Evolutionary conservation across 1,140 invertebrate species (phyloP), one percentile per base, ranked within the genome.

Genomic region (Pseudoatta argentina): DNA sequence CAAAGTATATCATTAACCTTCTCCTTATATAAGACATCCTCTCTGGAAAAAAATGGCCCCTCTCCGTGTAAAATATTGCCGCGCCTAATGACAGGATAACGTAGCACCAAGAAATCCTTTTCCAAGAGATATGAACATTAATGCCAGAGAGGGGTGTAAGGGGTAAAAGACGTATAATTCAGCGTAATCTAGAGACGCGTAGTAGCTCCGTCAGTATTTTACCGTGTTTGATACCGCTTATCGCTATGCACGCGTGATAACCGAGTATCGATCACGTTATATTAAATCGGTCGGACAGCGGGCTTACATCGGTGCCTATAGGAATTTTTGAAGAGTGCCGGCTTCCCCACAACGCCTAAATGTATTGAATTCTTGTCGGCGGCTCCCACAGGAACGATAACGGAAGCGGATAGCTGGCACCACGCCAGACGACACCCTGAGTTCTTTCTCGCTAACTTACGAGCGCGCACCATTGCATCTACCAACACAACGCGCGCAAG

Each of bases 291-390:
- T 53, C n/a, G 24, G 21, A 73, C n/a, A 72, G 44, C 48, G 27
- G 55, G 57, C 59, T 83, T 85, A 77, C 88, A 85, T 69, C 61
- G 55, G 39, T 76, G 76, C 64, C 82, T 61, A 79, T 72, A 88
- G 85, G 83, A 91, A 86, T 91, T 91, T 86, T 78, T 79, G 66
- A 86, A 83, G 82, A 83, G 73, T 69, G 55, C 75, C 82, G 66
- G 66, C 79, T 69, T 57, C 53, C 39, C 75, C 34, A 61, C 72
- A 81, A 89, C 88, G 86, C 72, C 76, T 59, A 85, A 90, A 89
- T 78, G 89, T 89, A 88, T 87, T 90, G 79, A 89, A 90, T 90
- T 90, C 88, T 76, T 87, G 88, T 86, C 89, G 88, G 71, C 69
- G 57, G 76, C 76, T 87, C 86, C 86, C 88, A 24, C 75, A 87